Conservation (phyloP, 2,797 vertebrate species). For the Gouania willdenowi region DNA sequence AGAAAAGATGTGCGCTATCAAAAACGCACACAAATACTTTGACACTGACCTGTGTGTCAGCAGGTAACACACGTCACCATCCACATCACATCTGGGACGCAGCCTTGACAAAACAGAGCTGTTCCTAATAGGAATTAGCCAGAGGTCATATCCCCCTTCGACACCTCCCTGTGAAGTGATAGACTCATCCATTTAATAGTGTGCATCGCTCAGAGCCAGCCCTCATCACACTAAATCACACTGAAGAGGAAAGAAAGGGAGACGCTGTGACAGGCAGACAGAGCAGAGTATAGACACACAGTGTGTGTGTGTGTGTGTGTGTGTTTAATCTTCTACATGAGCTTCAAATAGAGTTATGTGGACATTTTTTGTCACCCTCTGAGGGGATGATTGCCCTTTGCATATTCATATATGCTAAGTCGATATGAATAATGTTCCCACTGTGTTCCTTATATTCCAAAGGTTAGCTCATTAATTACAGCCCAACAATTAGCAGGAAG, state of each 20-base stretch:
- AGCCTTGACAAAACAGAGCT: constrained; percentile 37
- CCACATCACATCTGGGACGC: constrained; percentile 35
- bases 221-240: constrained; percentile 44
- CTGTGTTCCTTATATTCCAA: constrained; percentile 72
- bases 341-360: constrained; percentile 65
- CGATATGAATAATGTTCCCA: constrained; percentile 68
- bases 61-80: constrained; percentile 46
- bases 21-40: constrained; percentile 11
- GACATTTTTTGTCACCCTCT: constrained; percentile 62
- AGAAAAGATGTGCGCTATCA: constrained; percentile 27
- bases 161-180: constrained; percentile 32
- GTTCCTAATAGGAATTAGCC: constrained; percentile 49
- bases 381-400: constrained; percentile 65
- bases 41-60: constrained; percentile 54
- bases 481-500: constrained; percentile 74
- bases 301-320: constrained; percentile 3
- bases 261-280: constrained; percentile 32
- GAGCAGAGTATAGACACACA: constrained; percentile 23
- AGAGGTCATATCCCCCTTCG: constrained; percentile 49
- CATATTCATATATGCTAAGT: constrained; percentile 77
- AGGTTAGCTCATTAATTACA: constrained; percentile 82
- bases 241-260: constrained; percentile 23
- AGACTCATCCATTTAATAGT: constrained; percentile 39
- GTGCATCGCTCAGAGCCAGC: constrained; percentile 53
- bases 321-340: not conserved